Evolutionary conservation across 2,113 vertebrate species (phyloP).

Genomic region (Hemiscyllium ocellatum): DNA sequence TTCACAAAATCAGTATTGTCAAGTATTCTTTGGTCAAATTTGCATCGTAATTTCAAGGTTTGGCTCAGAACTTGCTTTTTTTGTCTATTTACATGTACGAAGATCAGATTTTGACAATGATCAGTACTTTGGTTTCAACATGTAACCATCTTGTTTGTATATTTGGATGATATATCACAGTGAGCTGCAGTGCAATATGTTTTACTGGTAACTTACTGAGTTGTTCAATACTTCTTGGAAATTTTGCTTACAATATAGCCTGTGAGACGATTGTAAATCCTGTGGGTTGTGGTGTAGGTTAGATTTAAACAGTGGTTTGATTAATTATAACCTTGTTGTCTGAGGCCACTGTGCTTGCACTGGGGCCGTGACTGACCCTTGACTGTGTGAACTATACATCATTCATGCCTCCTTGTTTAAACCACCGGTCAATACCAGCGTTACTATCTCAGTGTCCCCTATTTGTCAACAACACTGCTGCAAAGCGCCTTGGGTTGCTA

Average conservation of each 20-base stretch:
- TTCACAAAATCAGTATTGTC: not conserved
- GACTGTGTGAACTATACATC: not conserved
- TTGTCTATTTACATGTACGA: not conserved
- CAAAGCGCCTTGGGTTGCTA: not conserved
- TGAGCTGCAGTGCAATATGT: not conserved
- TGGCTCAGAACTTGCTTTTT: not conserved
- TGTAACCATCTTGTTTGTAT: not conserved
- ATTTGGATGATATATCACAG: not conserved
- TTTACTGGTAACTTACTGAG: not conserved
- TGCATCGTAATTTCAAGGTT: not conserved
- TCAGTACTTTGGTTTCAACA: not conserved
- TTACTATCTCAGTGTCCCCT: not conserved
- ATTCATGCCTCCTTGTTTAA: not conserved
- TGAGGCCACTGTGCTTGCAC: not conserved
- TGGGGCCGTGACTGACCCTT: not conserved
- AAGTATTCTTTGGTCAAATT: not conserved
- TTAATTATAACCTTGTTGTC: not conserved
- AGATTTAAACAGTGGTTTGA: not conserved
- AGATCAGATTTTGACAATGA: not conserved
- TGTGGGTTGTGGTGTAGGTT: not conserved
- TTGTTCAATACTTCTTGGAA: not conserved
- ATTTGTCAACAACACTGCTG: not conserved
- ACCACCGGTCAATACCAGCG: not conserved
- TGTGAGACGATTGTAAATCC: not conserved
- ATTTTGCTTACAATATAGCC: not conserved